phyloP scores from a whole-genome alignment of 2,113 vertebrate genomes.

The mouse (Mus musculus) region GRCm39 chr10:75036501-75037000 shows the following conservation, averaged over 20 bases:
- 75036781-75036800: not conserved
- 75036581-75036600: not conserved
- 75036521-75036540: not conserved
- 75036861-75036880: not conserved
- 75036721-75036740: not conserved
- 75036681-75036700: not conserved
- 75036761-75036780: not conserved
- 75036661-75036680: rapidly evolving
- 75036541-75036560: not conserved
- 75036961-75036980: not conserved
- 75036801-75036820: not conserved
- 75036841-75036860: constrained; percentile 48
- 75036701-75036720: not conserved
- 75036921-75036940: not conserved
- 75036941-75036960: rapidly evolving
- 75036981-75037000: not conserved
- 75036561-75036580: not conserved
- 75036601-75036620: not conserved
- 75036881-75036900: not conserved
- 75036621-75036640: too few species aligned
- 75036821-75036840: not conserved
- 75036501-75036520: not conserved
- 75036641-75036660: not conserved
- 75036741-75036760: not conserved
- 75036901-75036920: not conserved